A percentile compares a stretch with the other conserved stretches of the same genome.
phyloP scores from a whole-genome alignment of 2,113 vertebrate genomes.

The Oryzias woworae region DNA sequence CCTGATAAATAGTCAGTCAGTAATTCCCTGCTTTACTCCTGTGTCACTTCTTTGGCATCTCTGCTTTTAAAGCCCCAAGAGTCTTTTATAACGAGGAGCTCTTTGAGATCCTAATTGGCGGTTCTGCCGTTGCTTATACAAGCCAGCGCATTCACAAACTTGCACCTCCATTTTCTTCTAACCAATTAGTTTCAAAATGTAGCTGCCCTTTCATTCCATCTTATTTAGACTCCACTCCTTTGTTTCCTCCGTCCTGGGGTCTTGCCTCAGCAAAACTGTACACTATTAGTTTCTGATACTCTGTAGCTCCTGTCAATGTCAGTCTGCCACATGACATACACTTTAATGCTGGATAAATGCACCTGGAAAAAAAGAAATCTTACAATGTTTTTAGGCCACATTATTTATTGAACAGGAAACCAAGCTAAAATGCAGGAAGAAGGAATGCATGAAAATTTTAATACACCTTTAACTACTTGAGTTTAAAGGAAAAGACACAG shows the following conservation, averaged over 20 bases:
- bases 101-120: conserved; percentile 43
- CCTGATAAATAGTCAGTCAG: conserved; percentile 2
- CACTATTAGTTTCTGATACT: conserved; percentile 27
- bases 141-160: conserved; percentile 13
- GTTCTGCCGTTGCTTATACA: conserved; percentile 44
- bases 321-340: no score
- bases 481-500: no score
- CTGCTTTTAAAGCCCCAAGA: conserved; percentile 46
- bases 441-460: no score
- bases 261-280: conserved; percentile 21
- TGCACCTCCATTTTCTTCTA: conserved; percentile 45
- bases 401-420: no score
- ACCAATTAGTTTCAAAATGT: conserved; percentile 64
- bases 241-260: conserved; percentile 41
- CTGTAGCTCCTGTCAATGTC: no score
- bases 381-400: no score
- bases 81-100: conserved; percentile 40
- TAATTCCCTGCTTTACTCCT: neutral
- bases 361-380: no score
- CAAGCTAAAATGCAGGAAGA: no score
- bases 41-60: conserved; percentile 12
- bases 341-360: no score
- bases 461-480: no score
- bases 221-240: conserved; percentile 23
- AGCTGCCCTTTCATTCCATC: conserved; percentile 30